phyloP scores from a whole-genome alignment of 2,797 vertebrate species.

The Intellagama lesueurii region DNA sequence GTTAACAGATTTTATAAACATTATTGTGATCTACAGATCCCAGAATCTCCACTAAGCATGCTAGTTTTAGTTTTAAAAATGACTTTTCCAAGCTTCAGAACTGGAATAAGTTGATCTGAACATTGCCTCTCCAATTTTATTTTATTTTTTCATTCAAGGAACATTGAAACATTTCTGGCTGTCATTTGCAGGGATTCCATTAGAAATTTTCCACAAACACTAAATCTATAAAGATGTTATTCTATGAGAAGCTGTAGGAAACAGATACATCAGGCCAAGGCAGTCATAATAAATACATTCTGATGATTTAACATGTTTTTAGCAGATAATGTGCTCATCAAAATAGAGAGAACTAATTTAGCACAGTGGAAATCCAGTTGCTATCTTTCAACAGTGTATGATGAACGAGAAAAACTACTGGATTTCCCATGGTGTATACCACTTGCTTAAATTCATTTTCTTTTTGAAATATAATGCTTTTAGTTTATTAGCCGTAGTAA shows the following conservation, averaged over 20 bases:
- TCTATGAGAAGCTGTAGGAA: not conserved
- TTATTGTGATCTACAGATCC: no score
- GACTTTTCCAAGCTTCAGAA: no score
- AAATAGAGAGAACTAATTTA: not conserved
- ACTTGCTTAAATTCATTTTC: not conserved
- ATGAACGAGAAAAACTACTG: not conserved
- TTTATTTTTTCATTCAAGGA: not conserved
- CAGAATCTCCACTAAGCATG: no score
- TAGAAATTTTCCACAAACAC: not conserved
- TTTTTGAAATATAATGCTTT: not conserved
- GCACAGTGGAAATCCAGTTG: not conserved
- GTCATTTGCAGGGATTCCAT: not conserved
- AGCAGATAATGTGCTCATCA: not conserved
- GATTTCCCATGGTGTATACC: not conserved
- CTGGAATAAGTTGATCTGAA: not conserved
- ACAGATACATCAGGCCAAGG: not conserved
- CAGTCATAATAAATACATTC: not conserved
- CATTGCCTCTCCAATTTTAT: not conserved
- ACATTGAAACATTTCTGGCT: not conserved
- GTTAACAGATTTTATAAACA: no score
- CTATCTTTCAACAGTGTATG: not conserved
- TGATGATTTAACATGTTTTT: not conserved
- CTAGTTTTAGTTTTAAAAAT: no score
- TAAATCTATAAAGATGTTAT: no score
- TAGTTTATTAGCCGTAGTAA: not conserved